Evolutionary conservation across 1,140 invertebrate species (phyloP).

Genomic region (Drosophila murphyi): DNA sequence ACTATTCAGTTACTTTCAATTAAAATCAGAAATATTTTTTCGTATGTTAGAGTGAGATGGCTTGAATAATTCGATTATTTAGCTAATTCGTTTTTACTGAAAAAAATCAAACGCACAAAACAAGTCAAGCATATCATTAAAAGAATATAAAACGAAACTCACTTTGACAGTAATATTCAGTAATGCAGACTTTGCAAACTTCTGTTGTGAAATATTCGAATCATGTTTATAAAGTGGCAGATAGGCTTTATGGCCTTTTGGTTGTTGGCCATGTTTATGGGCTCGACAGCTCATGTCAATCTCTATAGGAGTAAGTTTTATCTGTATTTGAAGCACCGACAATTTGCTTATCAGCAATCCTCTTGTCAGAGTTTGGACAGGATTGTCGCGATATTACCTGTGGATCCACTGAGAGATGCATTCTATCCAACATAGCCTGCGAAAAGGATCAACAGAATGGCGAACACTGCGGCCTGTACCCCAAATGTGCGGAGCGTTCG

Average conservation of each 20-base stretch:
- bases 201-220: neutral
- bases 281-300: conserved; percentile 16
- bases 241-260: conserved; percentile 27
- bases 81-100: neutral
- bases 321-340: neutral
- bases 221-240: conserved; percentile 7
- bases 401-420: conserved; percentile 30
- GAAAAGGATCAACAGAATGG: conserved; percentile 35
- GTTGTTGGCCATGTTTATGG: conserved; percentile 15
- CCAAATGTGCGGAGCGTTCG: conserved; percentile 40
- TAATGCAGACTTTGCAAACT: neutral
- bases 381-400: conserved; percentile 56
- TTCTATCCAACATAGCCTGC: conserved; percentile 37
- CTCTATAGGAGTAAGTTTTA: conserved; percentile 47
- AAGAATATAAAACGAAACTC: conserved; percentile 23
- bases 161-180: conserved; percentile 2
- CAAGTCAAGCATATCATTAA: conserved; percentile 19
- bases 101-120: conserved; percentile 15
- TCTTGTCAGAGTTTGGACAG: conserved; percentile 45
- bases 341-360: neutral
- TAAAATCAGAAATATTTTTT: neutral
- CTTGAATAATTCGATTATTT: neutral
- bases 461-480: conserved; percentile 50
- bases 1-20: conserved; percentile 12
- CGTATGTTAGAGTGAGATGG: too few species aligned